A percentile compares a stretch with the other conserved stretches of the same genome.
These are phyloP conservation scores for Rhinella marina DNA, from an alignment of 2,797 vertebrate genomes.

Conservation along the genomic window DNA sequence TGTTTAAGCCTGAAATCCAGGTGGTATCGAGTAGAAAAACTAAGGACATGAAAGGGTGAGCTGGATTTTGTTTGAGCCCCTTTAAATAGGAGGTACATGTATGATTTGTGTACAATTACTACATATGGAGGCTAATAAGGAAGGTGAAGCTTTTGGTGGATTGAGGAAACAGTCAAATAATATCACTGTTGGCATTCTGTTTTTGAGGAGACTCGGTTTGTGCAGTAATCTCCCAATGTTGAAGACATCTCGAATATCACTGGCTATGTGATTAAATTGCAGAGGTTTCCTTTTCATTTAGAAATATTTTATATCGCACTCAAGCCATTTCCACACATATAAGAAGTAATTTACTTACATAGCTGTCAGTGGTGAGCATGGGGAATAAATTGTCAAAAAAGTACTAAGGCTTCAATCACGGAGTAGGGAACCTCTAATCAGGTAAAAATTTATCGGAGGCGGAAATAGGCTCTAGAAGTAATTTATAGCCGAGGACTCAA, in stretches of 20 bases:
- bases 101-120: too few relatives aligned
- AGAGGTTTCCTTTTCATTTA: slow-evolving; percentile 37
- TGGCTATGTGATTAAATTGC: slow-evolving; percentile 13
- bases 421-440: slow-evolving; percentile 32
- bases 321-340: slow-evolving; percentile 32
- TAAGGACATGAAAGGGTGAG: too few relatives aligned
- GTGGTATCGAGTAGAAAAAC: too few relatives aligned
- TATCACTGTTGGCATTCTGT: not conserved
- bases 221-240: not conserved
- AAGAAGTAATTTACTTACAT: slow-evolving; percentile 36
- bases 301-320: slow-evolving; percentile 16
- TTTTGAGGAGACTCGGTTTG: not conserved
- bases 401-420: slow-evolving; percentile 28
- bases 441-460: slow-evolving; percentile 30
- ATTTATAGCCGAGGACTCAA: not conserved
- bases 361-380: slow-evolving; percentile 13
- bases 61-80: too few relatives aligned
- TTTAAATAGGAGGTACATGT: too few relatives aligned
- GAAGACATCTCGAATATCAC: not conserved
- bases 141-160: not conserved
- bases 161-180: not conserved
- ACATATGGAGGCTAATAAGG: too few relatives aligned
- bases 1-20: too few relatives aligned
- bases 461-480: slow-evolving; percentile 13
- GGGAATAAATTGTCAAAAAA: slow-evolving; percentile 45